A percentile compares a stretch with the other conserved stretches of the same genome.
These are phyloP conservation scores for Metallyticus violacea DNA, from an alignment of 2,888 invertebrate species.

Conservation along the genomic window DNA sequence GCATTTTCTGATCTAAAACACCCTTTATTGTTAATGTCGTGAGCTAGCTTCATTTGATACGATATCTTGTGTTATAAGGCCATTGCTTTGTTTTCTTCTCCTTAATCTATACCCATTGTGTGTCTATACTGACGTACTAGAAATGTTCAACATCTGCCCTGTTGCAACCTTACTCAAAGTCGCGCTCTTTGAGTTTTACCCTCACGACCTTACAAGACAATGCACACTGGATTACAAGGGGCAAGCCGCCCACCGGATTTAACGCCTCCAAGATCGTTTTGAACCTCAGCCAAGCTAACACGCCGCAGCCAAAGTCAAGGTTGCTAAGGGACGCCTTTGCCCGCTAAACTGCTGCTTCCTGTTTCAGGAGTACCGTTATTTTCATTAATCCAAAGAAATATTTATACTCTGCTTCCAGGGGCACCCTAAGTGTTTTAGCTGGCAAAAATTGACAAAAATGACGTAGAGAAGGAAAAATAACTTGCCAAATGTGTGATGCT, in stretches of 20 bases:
- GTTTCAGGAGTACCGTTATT: background rate
- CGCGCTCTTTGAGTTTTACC: background rate
- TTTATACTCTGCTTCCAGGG: background rate
- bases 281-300: background rate
- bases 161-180: no score
- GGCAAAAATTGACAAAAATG: no score
- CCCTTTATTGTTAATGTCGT: no score
- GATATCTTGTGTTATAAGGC: no score
- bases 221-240: background rate
- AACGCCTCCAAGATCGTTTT: background rate
- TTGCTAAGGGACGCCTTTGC: background rate
- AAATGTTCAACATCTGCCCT: background rate
- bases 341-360: background rate
- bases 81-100: no score
- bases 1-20: no score
- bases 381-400: background rate
- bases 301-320: no score
- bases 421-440: background rate
- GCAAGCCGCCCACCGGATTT: background rate
- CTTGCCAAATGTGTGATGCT: no score
- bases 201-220: background rate
- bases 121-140: no score
- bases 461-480: no score
- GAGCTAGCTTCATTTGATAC: no score
- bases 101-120: no score